A percentile compares a stretch with the other conserved stretches of the same genome.
Evolutionary conservation across 2,888 invertebrate species (phyloP).

Genomic region (Thysanoteuthis rhombus): DNA sequence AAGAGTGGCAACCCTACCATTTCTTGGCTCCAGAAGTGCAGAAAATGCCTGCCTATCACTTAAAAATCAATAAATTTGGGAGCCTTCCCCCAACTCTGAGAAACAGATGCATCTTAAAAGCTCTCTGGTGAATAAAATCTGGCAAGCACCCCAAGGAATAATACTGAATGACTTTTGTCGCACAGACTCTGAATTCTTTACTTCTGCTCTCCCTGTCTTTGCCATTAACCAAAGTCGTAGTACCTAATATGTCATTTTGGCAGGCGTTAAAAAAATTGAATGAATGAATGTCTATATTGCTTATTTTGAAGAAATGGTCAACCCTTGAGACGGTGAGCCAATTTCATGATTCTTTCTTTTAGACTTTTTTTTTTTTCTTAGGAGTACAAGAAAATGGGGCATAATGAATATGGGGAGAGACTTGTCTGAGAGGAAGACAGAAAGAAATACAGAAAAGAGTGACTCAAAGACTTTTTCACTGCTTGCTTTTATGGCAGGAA

Average conservation of each 20-base stretch:
- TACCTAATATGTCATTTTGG: conserved; percentile 12
- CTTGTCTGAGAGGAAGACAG: no score
- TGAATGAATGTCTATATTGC: background rate
- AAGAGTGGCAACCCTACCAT: no score
- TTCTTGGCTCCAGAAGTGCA: background rate
- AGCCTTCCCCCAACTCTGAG: background rate
- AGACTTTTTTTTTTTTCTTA: no score
- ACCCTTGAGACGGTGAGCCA: background rate
- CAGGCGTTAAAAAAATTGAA: background rate
- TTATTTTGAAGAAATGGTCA: background rate
- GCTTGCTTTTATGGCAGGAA: no score
- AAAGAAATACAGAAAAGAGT: no score
- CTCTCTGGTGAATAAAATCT: conserved; percentile 12
- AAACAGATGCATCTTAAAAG: background rate
- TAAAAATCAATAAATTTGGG: conserved; percentile 12
- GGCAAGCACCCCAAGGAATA: background rate
- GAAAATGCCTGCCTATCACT: background rate
- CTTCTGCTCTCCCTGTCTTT: background rate
- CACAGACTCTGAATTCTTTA: background rate
- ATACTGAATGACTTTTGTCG: background rate
- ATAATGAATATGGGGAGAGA: no score
- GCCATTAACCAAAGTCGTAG: background rate
- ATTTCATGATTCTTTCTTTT: no score
- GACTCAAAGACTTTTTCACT: no score
- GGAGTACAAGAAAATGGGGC: no score